phyloP scores from a whole-genome alignment of 1,140 invertebrate species.

The Nilaparvata lugens region DNA sequence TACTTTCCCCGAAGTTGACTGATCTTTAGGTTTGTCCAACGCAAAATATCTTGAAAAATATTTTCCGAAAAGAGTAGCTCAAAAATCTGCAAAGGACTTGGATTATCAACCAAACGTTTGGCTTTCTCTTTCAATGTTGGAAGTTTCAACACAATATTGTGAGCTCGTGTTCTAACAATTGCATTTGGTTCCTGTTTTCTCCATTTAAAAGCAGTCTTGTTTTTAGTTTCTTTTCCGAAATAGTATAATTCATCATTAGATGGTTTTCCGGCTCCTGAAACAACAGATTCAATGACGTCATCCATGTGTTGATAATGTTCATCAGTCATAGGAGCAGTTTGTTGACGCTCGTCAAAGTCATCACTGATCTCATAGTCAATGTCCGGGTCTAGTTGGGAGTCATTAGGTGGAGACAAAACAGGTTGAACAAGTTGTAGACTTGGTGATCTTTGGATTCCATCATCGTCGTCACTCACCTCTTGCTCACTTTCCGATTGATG shows the following conservation, averaged over 20 bases:
- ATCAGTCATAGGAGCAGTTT: not conserved
- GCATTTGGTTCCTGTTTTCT: not conserved
- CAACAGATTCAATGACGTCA: not conserved
- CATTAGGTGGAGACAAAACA: no score
- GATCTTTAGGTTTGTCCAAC: not conserved
- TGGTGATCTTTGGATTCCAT: not conserved
- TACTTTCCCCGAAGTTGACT: not conserved
- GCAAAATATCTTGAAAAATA: conserved; percentile 7
- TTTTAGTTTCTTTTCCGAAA: not conserved
- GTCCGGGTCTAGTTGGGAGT: not conserved
- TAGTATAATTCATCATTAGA: not conserved
- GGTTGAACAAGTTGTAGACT: not conserved
- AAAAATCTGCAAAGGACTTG: not conserved
- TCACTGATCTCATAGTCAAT: not conserved
- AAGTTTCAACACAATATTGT: conserved; percentile 4
- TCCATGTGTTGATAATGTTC: not conserved
- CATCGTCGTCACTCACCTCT: not conserved
- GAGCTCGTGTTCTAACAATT: not conserved
- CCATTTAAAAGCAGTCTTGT: not conserved
- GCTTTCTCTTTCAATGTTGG: conserved; percentile 1
- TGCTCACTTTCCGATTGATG: not conserved
- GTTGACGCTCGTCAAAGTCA: not conserved
- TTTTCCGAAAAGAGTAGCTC: not conserved
- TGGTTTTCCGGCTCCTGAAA: no score
- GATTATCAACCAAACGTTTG: not conserved